These are phyloP conservation scores for Micropoecilia bifurca DNA, from an alignment of 2,797 vertebrate species.

Conservation along the genomic window DNA sequence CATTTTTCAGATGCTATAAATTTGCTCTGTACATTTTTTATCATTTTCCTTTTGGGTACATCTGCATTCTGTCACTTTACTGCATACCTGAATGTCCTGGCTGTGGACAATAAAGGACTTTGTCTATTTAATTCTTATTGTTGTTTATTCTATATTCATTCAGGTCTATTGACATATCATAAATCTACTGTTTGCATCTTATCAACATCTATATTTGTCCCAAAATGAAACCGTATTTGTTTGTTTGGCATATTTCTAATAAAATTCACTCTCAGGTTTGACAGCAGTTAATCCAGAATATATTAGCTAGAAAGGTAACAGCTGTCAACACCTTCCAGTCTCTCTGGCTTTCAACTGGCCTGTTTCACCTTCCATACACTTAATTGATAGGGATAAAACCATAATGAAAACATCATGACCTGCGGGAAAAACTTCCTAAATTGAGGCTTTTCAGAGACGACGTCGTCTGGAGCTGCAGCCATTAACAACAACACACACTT, in stretches of 20 bases:
- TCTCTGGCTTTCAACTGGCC: neutral
- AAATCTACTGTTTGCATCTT: neutral
- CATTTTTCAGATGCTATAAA: too few relatives aligned
- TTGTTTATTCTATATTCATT: too few relatives aligned
- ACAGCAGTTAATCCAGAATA: neutral
- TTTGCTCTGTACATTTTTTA: neutral
- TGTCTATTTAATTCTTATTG: too few relatives aligned
- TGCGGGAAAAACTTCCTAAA: neutral
- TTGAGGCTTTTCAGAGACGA: neutral
- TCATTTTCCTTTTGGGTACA: neutral
- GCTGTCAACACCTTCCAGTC: neutral
- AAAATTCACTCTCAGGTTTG: neutral
- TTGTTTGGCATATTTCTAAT: neutral
- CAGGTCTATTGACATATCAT: neutral
- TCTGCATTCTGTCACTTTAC: neutral
- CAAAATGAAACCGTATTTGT: neutral
- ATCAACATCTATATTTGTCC: neutral
- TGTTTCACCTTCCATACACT: neutral
- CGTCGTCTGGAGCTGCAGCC: neutral
- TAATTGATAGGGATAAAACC: neutral
- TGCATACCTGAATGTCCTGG: neutral
- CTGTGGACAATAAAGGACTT: neutral
- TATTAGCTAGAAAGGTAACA: too few relatives aligned
- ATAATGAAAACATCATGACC: neutral
- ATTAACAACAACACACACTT: neutral